Evolutionary conservation across 2,113 vertebrate species (phyloP).

Genomic region (Morphnarchus princeps): DNA sequence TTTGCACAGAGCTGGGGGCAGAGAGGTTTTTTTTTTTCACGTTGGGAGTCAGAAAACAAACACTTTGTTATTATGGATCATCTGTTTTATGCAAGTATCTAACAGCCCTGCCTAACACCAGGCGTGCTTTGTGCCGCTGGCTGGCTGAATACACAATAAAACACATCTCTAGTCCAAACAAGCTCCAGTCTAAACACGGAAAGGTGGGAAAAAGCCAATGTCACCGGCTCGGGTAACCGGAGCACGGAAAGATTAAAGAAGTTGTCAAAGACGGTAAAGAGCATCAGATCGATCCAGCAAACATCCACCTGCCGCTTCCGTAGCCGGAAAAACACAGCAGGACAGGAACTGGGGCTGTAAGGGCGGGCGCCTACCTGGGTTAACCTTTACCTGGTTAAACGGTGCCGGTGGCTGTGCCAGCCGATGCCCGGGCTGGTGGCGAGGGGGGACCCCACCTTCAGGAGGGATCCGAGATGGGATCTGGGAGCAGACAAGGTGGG

Average conservation of each 20-base stretch:
- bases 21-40: neutral
- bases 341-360: neutral
- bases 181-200: neutral
- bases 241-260: neutral
- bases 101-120: neutral
- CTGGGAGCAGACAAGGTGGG: neutral
- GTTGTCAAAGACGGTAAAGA: neutral
- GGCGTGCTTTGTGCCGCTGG: neutral
- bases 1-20: neutral
- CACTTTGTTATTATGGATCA: neutral
- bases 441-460: neutral
- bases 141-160: neutral
- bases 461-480: neutral
- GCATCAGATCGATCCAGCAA: neutral
- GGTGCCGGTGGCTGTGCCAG: rapidly evolving
- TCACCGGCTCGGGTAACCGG: neutral
- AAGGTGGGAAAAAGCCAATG: neutral
- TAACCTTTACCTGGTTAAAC: neutral
- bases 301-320: neutral
- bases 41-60: neutral
- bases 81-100: neutral
- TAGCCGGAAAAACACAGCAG: neutral
- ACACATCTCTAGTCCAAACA: neutral
- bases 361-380: neutral
- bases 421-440: rapidly evolving